These are phyloP conservation scores for Petrophora chlorosata DNA, from an alignment of 2,888 invertebrate species.

Conservation along the genomic window DNA sequence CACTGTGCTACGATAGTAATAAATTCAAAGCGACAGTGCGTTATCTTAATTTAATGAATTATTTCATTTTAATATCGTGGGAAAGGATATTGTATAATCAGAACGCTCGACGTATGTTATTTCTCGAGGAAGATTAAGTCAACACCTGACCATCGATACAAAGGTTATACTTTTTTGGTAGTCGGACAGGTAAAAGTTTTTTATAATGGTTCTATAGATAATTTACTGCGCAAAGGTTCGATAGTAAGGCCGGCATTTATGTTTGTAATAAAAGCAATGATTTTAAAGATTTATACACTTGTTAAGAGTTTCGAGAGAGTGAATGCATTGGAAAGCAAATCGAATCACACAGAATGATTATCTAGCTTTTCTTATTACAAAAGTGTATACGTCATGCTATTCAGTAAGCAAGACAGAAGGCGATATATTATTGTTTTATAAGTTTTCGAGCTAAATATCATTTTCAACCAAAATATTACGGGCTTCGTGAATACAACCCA, in stretches of 20 bases:
- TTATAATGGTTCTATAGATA: conserved; percentile 27
- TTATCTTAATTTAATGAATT: conserved; percentile 26
- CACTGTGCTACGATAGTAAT: conserved; percentile 3
- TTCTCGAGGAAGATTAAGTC: conserved; percentile 56
- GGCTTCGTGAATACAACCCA: conserved; percentile 1
- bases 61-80: conserved; percentile 57
- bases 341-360: conserved; percentile 36
- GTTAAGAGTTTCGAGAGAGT: conserved; percentile 38
- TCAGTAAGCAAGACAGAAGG: too few species aligned
- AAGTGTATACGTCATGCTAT: conserved; percentile 13
- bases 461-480: background rate
- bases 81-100: conserved; percentile 56
- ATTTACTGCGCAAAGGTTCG: conserved; percentile 9
- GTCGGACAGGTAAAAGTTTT: conserved; percentile 64
- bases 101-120: conserved; percentile 48
- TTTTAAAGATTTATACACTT: conserved; percentile 38
- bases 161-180: conserved; percentile 55
- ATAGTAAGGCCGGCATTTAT: conserved; percentile 8
- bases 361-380: conserved; percentile 24
- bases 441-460: too few species aligned
- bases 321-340: conserved; percentile 45
- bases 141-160: conserved; percentile 62
- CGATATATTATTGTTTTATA: too few species aligned
- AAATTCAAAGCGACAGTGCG: conserved; percentile 5
- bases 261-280: conserved; percentile 16